These are phyloP conservation scores for Alca torda DNA, from an alignment of 2,797 vertebrate species.

Conservation along the genomic window DNA sequence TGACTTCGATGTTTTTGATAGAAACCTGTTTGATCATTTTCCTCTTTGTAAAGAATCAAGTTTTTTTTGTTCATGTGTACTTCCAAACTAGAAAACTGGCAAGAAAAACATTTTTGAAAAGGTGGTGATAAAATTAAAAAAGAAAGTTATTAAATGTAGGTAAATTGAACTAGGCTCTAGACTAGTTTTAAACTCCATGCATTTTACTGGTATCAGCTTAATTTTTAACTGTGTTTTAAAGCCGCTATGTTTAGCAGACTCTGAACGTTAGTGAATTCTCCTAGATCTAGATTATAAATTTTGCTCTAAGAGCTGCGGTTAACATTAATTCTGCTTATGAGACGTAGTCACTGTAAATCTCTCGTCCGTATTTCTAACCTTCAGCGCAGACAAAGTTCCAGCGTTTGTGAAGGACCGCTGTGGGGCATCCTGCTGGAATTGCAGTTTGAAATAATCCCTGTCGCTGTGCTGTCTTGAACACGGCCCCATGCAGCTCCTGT, in stretches of 20 bases:
- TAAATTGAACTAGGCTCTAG: background rate
- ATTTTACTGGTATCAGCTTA: background rate
- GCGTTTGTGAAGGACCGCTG: background rate
- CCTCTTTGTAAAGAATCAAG: background rate
- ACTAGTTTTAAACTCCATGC: background rate
- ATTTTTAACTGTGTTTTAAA: background rate
- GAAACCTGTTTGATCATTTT: background rate
- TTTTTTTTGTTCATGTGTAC: accelerated
- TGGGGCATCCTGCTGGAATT: background rate
- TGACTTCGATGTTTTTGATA: background rate
- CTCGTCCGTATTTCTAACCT: background rate
- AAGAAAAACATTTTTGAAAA: background rate
- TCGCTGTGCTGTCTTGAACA: background rate
- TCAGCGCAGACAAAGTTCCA: background rate
- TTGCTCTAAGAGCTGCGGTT: background rate
- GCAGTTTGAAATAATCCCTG: background rate
- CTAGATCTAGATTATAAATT: background rate
- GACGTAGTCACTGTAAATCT: background rate
- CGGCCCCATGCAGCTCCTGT: background rate
- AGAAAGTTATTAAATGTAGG: background rate
- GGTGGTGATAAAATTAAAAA: background rate
- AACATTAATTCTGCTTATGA: background rate
- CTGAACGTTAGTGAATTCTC: background rate
- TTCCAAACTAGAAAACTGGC: background rate
- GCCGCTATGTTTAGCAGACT: background rate